Percentiles rank a stretch among this genome's conserved stretches.
Conservation (phyloP, 2,797 vertebrate genomes). For the Helarctos malayanus region DNA sequence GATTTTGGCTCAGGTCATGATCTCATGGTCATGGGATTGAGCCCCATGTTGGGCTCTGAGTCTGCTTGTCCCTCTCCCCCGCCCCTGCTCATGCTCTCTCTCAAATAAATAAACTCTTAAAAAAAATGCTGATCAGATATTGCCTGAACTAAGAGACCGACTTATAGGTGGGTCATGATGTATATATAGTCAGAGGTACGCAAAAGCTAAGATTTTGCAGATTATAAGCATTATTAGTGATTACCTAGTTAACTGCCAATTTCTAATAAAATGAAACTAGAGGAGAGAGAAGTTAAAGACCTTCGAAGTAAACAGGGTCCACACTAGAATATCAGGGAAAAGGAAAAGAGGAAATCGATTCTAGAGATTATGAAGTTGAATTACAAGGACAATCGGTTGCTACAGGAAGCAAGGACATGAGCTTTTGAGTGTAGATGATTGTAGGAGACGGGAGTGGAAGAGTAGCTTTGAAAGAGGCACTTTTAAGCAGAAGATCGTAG, state of each 20-base stretch:
- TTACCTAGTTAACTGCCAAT: background rate
- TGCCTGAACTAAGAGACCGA: background rate
- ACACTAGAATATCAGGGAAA: background rate
- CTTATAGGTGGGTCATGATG: background rate
- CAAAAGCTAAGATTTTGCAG: background rate
- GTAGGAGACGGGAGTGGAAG: background rate
- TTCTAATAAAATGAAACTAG: conserved; percentile 2
- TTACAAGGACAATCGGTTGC: background rate
- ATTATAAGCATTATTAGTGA: background rate
- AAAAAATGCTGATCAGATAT: background rate
- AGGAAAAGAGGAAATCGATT: background rate
- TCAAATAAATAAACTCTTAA: background rate
- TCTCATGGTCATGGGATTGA: too few relatives aligned
- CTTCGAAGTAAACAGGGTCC: background rate
- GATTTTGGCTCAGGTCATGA: background rate
- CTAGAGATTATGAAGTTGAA: background rate
- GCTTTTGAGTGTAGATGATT: background rate
- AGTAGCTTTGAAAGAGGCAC: background rate
- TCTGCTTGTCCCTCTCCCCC: background rate
- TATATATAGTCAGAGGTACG: background rate
- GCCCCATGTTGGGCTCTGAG: background rate
- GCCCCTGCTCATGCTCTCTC: background rate
- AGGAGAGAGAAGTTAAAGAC: background rate
- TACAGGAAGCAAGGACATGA: background rate
- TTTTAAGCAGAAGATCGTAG: background rate